Evolutionary conservation across 2,113 vertebrate species (phyloP).

Genomic region (Chauna torquata): DNA sequence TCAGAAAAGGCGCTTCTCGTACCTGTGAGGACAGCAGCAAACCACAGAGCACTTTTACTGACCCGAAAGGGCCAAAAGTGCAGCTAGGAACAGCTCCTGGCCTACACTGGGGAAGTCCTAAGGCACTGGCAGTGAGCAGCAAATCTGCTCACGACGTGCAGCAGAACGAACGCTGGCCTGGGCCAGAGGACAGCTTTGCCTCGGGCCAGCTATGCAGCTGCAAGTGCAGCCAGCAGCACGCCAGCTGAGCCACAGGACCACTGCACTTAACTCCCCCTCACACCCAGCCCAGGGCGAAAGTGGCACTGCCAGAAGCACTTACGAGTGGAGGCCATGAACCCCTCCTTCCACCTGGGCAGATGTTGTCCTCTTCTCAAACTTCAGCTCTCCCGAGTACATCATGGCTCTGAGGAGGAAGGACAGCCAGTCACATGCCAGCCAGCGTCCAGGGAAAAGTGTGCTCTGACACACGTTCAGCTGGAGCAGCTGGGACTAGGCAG

Average conservation of each 20-base stretch:
- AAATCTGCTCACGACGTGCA: accelerated
- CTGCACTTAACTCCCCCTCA: background rate
- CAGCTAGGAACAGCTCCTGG: background rate
- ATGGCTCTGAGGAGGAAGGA: conserved; percentile 82
- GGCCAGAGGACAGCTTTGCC: accelerated
- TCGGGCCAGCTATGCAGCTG: accelerated
- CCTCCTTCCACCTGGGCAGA: conserved; percentile 97
- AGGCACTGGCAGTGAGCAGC: background rate
- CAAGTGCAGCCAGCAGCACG: background rate
- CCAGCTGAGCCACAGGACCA: background rate
- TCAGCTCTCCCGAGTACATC: conserved; percentile 98
- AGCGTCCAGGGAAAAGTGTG: background rate
- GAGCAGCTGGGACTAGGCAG: background rate
- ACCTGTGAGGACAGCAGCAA: conserved; percentile 77
- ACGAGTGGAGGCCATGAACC: conserved; percentile 96
- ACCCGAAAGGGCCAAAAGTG: background rate
- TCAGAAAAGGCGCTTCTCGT: conserved; percentile 97
- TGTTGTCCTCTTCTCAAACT: conserved; percentile 94
- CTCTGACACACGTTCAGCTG: background rate
- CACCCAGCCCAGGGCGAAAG: accelerated
- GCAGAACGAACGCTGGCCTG: background rate
- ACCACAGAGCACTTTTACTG: background rate
- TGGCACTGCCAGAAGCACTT: conserved; percentile 44
- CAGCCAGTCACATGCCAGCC: background rate
- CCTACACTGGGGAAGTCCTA: background rate